Conservation (phyloP, 1,140 invertebrate genomes). For the Dendroctonus ponderosae region DNA sequence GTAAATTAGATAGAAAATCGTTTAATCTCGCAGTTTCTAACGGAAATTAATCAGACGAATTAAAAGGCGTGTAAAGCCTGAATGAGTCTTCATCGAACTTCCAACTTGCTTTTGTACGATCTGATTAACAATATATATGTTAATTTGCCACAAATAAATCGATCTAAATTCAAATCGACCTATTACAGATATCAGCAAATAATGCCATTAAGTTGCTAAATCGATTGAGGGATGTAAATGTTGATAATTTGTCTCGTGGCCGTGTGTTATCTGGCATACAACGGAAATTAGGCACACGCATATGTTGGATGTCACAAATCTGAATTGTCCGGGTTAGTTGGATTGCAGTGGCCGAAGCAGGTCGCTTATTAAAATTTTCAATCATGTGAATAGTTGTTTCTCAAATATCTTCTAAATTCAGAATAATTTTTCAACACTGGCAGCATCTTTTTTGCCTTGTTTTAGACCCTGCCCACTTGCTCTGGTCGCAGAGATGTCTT, state of each 20-base stretch:
- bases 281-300: constrained; percentile 8
- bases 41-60: constrained; percentile 39
- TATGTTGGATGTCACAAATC: background rate
- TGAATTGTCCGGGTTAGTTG: background rate
- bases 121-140: constrained; percentile 41
- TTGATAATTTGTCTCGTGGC: constrained; percentile 27
- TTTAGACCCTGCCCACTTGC: too few relatives aligned
- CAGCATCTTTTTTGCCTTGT: too few relatives aligned
- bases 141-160: constrained; percentile 41
- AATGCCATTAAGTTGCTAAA: constrained; percentile 36
- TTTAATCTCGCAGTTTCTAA: constrained; percentile 35
- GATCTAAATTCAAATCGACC: constrained; percentile 43
- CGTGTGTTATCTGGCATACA: constrained; percentile 10
- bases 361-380: too few relatives aligned
- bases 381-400: too few relatives aligned
- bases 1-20: constrained; percentile 39
- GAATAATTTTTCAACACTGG: too few relatives aligned
- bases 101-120: constrained; percentile 32
- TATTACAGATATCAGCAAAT: constrained; percentile 35
- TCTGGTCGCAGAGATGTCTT: too few relatives aligned
- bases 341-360: background rate
- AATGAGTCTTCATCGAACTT: constrained; percentile 23
- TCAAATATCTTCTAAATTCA: too few relatives aligned
- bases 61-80: constrained; percentile 29
- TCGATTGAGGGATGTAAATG: constrained; percentile 38